Percentiles rank a stretch among this genome's conserved stretches.
These are phyloP conservation scores for Fissipunctia ypsillon DNA, from an alignment of 2,888 invertebrate genomes.

Conservation along the genomic window DNA sequence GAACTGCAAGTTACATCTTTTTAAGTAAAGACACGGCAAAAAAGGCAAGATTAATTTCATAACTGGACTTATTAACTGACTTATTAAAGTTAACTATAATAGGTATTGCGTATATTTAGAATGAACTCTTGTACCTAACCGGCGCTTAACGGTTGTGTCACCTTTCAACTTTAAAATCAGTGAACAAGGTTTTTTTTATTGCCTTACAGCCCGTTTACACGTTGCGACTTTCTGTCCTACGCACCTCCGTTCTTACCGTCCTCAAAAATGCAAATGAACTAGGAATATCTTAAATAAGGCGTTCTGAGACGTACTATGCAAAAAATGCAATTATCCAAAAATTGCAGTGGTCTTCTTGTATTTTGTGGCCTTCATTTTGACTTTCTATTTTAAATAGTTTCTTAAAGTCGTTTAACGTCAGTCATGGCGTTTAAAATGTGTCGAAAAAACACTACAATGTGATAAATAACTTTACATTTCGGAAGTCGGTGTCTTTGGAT, in stretches of 20 bases:
- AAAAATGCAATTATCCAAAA: not conserved
- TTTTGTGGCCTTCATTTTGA: not conserved
- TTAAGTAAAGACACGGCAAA: not conserved
- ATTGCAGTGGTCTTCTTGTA: not conserved
- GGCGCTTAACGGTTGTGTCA: constrained; percentile 13
- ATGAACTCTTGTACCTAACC: not conserved
- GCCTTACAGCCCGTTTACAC: constrained; percentile 7
- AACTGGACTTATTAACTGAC: constrained; percentile 2
- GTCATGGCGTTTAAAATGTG: not conserved
- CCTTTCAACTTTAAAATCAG: constrained; percentile 35
- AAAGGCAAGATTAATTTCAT: constrained; percentile 20
- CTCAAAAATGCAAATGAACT: not conserved
- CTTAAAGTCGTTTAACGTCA: too few species aligned
- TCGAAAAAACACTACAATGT: too few species aligned
- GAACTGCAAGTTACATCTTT: not conserved
- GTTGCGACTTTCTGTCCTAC: constrained; percentile 5
- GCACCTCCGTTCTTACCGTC: too few species aligned
- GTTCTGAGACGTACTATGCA: not conserved
- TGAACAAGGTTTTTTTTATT: constrained; percentile 14
- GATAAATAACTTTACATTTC: too few species aligned
- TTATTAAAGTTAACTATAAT: constrained; percentile 2
- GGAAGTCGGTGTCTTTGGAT: too few species aligned
- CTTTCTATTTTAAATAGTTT: not conserved
- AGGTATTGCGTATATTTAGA: constrained; percentile 7
- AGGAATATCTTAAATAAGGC: not conserved